Conservation (phyloP, 2,888 invertebrate genomes). For the Cheilosia vulpina region DNA sequence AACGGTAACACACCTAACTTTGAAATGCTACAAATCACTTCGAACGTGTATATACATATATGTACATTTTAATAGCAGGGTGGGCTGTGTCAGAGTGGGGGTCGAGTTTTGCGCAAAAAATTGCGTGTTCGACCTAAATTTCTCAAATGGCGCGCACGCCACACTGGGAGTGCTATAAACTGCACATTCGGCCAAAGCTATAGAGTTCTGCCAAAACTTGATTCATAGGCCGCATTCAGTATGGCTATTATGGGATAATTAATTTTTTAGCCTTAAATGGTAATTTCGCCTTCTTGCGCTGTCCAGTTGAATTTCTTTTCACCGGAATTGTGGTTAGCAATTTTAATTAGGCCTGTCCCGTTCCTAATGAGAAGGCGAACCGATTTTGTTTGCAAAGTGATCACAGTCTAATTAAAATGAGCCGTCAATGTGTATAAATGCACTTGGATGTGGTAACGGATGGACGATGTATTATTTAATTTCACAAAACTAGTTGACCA, state of each 20-base stretch:
- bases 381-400: no score
- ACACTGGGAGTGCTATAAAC: conserved; percentile 41
- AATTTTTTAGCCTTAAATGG: conserved; percentile 26
- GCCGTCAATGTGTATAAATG: no score
- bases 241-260: conserved; percentile 52
- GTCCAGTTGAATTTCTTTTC: conserved; percentile 4
- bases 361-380: not conserved
- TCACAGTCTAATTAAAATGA: no score
- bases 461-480: conserved; percentile 4
- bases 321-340: not conserved
- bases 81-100: not conserved
- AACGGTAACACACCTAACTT: conserved; percentile 50
- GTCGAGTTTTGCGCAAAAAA: conserved; percentile 19
- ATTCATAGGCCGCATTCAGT: not conserved
- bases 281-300: not conserved
- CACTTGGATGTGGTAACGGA: no score
- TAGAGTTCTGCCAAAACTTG: conserved; percentile 26
- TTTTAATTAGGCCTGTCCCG: conserved; percentile 1
- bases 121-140: conserved; percentile 61
- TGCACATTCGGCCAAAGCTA: not conserved
- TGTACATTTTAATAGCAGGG: not conserved
- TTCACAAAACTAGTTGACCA: conserved; percentile 3
- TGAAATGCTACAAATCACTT: conserved; percentile 50
- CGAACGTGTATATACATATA: not conserved
- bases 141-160: conserved; percentile 42